Conservation (phyloP, 2,797 vertebrate genomes). For the Gobionotothen gibberifrons region DNA sequence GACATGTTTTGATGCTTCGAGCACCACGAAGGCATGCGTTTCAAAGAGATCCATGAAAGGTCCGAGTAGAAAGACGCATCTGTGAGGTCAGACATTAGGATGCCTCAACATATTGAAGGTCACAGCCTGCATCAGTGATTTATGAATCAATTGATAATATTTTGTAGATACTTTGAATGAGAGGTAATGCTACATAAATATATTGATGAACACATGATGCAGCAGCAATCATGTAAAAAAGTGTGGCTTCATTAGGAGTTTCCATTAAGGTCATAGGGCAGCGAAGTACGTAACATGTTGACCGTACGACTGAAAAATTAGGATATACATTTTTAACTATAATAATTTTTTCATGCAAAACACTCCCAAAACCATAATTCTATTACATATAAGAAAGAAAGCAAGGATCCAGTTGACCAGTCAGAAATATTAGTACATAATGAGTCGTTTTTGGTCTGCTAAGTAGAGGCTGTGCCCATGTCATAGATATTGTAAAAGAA, state of each 20-base stretch:
- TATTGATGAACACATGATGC: conserved; percentile 17
- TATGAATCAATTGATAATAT: conserved; percentile 48
- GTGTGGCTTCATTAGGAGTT: conserved; percentile 13
- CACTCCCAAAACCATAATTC: background rate
- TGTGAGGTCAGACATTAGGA: conserved; percentile 34
- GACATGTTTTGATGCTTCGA: conserved; percentile 46
- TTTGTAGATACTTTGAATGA: conserved; percentile 7
- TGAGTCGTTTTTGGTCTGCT: background rate
- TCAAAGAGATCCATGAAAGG: conserved; percentile 59
- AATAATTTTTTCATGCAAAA: background rate
- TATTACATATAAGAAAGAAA: background rate
- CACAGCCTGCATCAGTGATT: conserved; percentile 30
- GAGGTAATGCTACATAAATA: conserved; percentile 12
- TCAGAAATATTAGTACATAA: background rate
- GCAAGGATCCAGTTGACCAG: background rate
- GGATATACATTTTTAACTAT: background rate
- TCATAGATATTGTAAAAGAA: background rate
- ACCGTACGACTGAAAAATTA: background rate
- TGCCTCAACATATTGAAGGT: conserved; percentile 56
- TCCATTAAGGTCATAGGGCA: conserved; percentile 28
- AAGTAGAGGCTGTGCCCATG: background rate
- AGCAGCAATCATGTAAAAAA: conserved; percentile 31
- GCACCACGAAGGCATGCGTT: conserved; percentile 47
- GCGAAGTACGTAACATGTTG: background rate
- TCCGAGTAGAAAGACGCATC: conserved; percentile 33